These are phyloP conservation scores for Drosophila putrida DNA, from an alignment of 2,888 invertebrate genomes.

Conservation along the genomic window DNA sequence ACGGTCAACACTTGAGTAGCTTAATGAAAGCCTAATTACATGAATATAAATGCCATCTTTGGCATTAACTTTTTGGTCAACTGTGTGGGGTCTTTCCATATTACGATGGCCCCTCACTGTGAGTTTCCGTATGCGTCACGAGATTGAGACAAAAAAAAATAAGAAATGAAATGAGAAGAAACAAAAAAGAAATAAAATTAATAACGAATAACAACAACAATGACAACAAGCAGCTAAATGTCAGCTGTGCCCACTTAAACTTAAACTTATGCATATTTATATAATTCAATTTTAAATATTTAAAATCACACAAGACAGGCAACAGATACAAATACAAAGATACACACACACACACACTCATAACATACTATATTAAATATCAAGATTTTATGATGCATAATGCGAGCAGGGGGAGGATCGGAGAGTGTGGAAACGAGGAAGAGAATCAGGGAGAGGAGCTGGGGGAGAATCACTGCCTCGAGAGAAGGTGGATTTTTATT, in stretches of 20 bases:
- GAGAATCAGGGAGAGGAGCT: slow-evolving; percentile 14
- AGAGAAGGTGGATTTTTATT: slow-evolving; percentile 77
- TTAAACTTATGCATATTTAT: slow-evolving; percentile 77
- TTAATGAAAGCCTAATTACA: slow-evolving; percentile 68
- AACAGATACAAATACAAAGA: slow-evolving; percentile 1
- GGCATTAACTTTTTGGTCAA: slow-evolving; percentile 30
- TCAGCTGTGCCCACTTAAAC: slow-evolving; percentile 75
- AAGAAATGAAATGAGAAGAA: not conserved
- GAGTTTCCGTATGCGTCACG: slow-evolving; percentile 42
- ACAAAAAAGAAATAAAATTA: slow-evolving; percentile 19
- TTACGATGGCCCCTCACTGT: slow-evolving; percentile 39
- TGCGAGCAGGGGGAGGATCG: slow-evolving; percentile 20
- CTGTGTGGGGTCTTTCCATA: slow-evolving; percentile 42
- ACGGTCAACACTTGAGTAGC: slow-evolving; percentile 35
- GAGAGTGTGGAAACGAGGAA: not conserved
- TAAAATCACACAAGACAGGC: slow-evolving; percentile 47
- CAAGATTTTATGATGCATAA: slow-evolving; percentile 74
- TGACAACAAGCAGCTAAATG: slow-evolving; percentile 58
- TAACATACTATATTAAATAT: slow-evolving; percentile 74
- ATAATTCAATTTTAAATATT: slow-evolving; percentile 78
- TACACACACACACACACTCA: slow-evolving; percentile 39
- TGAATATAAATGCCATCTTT: slow-evolving; percentile 56
- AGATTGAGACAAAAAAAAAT: slow-evolving; percentile 17
- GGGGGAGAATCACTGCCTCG: slow-evolving; percentile 20
- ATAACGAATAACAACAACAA: slow-evolving; percentile 12